phyloP scores from a whole-genome alignment of 2,797 vertebrate genomes.

The Crypturellus tataupa region DNA sequence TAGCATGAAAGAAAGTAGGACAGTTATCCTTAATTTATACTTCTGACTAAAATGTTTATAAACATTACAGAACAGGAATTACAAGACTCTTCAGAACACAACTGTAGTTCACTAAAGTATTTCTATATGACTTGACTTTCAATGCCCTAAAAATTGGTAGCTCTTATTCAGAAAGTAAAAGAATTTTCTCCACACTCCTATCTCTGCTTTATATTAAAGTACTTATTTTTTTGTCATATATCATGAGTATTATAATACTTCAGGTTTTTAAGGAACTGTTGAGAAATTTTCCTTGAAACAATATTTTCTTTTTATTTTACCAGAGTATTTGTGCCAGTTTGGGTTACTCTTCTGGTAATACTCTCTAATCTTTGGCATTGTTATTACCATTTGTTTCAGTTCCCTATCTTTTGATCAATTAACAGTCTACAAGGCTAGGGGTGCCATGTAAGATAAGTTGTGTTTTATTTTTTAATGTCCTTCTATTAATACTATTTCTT shows the following conservation, averaged over 20 bases:
- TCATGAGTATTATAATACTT: not conserved
- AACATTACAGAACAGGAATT: not conserved
- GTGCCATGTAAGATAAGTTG: not conserved
- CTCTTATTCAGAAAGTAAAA: not conserved
- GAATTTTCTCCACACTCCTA: not conserved
- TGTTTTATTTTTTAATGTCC: not conserved
- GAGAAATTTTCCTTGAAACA: not conserved
- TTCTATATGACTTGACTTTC: not conserved
- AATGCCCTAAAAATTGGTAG: not conserved
- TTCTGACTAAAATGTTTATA: not conserved
- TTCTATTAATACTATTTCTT: not conserved
- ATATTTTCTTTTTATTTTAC: not conserved
- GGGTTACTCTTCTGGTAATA: rapidly evolving
- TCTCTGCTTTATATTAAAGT: not conserved
- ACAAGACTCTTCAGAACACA: not conserved
- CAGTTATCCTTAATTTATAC: conserved; percentile 43
- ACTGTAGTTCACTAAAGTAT: not conserved
- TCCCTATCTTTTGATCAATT: not conserved
- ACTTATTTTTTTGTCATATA: not conserved
- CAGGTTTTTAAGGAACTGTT: not conserved
- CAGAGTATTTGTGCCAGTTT: not conserved
- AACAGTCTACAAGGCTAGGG: not conserved
- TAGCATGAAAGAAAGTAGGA: conserved; percentile 53
- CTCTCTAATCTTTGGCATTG: not conserved
- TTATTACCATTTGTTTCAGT: not conserved